Percentiles rank a stretch among this genome's conserved stretches.
Conservation (phyloP, 2,888 invertebrate species). For the Nezara viridula region DNA sequence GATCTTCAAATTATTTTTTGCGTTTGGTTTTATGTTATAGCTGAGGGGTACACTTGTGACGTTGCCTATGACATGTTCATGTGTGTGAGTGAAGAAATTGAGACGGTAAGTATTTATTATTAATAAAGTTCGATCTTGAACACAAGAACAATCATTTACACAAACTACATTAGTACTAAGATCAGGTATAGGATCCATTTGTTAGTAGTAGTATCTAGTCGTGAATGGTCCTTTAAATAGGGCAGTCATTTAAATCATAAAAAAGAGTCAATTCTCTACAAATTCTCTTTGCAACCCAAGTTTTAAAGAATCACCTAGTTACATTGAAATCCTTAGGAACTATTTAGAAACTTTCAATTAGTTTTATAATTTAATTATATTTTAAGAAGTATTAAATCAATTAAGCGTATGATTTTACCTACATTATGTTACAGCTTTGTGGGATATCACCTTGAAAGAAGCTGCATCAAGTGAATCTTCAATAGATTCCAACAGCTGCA, state of each 20-base stretch:
- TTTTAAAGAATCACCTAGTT: too few species aligned
- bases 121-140: too few species aligned
- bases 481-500: not conserved
- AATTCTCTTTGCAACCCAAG: too few species aligned
- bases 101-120: constrained; percentile 69
- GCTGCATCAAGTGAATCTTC: not conserved
- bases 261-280: too few species aligned
- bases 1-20: too few species aligned
- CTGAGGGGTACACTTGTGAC: constrained; percentile 80
- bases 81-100: constrained; percentile 84
- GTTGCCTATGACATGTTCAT: constrained; percentile 84
- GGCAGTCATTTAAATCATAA: too few species aligned
- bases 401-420: not conserved
- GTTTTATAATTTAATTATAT: not conserved
- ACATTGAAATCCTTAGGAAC: too few species aligned
- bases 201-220: too few species aligned
- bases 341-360: too few species aligned
- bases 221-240: too few species aligned
- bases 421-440: constrained; percentile 31
- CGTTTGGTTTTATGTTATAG: constrained; percentile 73
- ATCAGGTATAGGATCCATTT: not conserved
- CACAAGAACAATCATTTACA: too few species aligned
- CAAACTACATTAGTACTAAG: too few species aligned
- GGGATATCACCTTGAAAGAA: constrained; percentile 42
- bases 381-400: not conserved